phyloP scores from a whole-genome alignment of 1,140 invertebrate species.

The Capitella teleta region DNA sequence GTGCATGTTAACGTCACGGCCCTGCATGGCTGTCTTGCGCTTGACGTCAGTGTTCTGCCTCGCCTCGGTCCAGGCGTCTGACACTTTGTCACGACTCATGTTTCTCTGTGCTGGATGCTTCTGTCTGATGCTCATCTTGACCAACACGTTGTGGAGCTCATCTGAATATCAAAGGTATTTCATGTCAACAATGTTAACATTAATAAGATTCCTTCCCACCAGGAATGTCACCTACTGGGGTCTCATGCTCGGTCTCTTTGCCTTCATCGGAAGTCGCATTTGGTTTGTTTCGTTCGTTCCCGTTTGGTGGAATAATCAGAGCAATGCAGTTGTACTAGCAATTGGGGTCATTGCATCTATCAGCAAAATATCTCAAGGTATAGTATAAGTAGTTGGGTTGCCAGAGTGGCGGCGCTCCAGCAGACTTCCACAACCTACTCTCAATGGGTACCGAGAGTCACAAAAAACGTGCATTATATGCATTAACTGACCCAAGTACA shows the following conservation, averaged over 20 bases:
- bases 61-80: conserved; percentile 33
- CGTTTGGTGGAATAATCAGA: conserved; percentile 29
- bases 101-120: conserved; percentile 25
- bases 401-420: too few species aligned
- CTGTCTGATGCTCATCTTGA: conserved; percentile 23
- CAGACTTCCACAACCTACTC: too few species aligned
- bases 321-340: conserved; percentile 30
- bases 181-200: background rate
- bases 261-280: conserved; percentile 26
- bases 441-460: too few species aligned
- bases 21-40: conserved; percentile 23
- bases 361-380: conserved; percentile 30
- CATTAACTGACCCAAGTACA: too few species aligned
- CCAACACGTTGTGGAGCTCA: conserved; percentile 25
- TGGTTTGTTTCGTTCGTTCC: conserved; percentile 37
- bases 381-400: too few species aligned
- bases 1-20: conserved; percentile 20
- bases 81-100: conserved; percentile 27
- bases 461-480: too few species aligned
- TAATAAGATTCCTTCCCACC: background rate
- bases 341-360: conserved; percentile 23
- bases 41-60: conserved; percentile 21
- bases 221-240: conserved; percentile 24
- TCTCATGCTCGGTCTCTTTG: conserved; percentile 31
- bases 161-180: conserved; percentile 20